These are phyloP conservation scores for Yponomeuta sedellus DNA, from an alignment of 2,888 invertebrate species.

Conservation along the genomic window DNA sequence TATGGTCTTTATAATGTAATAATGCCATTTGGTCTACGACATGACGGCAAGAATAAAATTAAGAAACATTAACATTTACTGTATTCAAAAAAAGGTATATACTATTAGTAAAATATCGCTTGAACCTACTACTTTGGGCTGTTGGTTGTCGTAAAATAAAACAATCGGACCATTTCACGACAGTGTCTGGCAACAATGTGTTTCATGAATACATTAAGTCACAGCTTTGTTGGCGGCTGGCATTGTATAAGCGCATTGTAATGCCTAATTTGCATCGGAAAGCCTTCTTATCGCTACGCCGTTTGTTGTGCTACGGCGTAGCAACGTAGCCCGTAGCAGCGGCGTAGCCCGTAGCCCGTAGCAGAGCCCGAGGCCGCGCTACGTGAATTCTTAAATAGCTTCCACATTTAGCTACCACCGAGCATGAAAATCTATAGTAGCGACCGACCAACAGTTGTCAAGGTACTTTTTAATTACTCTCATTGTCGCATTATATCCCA, in stretches of 20 bases:
- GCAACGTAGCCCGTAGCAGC: neutral
- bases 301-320: constrained; percentile 7
- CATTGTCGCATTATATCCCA: no score
- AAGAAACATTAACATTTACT: no score
- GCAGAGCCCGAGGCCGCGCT: neutral
- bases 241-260: constrained; percentile 1
- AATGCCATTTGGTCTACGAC: no score
- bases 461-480: no score
- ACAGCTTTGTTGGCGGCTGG: neutral
- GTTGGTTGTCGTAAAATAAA: neutral
- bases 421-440: no score
- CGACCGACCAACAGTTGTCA: no score
- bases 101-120: no score
- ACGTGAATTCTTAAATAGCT: neutral
- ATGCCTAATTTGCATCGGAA: constrained; percentile 7
- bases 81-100: no score
- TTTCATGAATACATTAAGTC: neutral
- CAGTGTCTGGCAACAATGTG: neutral
- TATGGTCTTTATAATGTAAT: no score
- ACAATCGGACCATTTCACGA: neutral
- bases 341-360: constrained; percentile 4
- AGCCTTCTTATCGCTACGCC: constrained; percentile 11
- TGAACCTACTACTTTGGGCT: neutral
- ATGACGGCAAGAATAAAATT: no score
- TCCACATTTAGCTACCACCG: neutral